These are phyloP conservation scores for Sapajus apella DNA, from an alignment of 2,113 vertebrate species.

Conservation along the genomic window DNA sequence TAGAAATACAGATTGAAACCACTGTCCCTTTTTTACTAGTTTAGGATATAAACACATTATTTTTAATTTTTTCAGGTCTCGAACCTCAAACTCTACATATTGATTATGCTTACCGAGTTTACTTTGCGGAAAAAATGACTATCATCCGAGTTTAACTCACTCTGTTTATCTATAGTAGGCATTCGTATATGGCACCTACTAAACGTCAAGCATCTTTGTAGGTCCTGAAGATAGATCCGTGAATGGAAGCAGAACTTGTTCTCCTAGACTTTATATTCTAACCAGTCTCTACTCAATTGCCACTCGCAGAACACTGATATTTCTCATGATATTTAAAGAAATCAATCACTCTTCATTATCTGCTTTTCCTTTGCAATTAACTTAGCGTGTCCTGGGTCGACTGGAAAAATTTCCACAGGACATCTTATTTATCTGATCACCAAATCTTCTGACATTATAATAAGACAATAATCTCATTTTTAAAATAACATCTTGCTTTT, in stretches of 20 bases:
- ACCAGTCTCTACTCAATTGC: not conserved
- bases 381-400: not conserved
- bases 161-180: not conserved
- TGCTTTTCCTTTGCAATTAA: not conserved
- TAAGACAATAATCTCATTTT: not conserved
- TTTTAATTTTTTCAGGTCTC: not conserved
- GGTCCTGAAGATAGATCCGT: not conserved
- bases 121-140: not conserved
- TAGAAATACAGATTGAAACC: not conserved
- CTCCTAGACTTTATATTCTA: not conserved
- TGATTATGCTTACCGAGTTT: not conserved
- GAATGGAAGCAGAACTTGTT: not conserved
- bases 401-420: not conserved
- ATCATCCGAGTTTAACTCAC: not conserved
- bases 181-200: not conserved
- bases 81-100: not conserved
- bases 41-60: not conserved
- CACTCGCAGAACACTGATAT: not conserved
- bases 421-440: not conserved
- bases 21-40: not conserved
- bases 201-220: not conserved
- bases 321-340: not conserved
- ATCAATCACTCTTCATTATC: not conserved
- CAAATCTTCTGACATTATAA: not conserved
- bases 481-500: not conserved